Percentiles rank a stretch among this genome's conserved stretches.
Evolutionary conservation across 2,113 vertebrate species (phyloP).

Genomic region (Chamaetylas fuelleborni): DNA sequence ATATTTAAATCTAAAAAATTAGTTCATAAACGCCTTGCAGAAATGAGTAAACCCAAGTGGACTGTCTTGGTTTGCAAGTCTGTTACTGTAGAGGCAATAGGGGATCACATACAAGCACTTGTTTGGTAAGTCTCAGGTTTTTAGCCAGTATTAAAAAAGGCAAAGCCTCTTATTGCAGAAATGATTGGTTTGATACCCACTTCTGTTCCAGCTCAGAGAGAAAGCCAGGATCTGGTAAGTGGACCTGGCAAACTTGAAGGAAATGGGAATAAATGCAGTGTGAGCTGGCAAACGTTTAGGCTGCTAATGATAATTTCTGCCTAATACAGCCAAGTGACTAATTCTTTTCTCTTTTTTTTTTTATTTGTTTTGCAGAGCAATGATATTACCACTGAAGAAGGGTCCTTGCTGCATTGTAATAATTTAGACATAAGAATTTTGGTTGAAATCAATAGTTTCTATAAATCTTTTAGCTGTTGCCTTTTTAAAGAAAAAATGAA

Average conservation of each 20-base stretch:
- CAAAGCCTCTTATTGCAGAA: background rate
- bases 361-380: constrained; percentile 52
- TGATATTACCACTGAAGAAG: constrained; percentile 16
- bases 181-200: background rate
- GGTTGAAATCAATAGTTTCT: background rate
- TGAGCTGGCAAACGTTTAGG: background rate
- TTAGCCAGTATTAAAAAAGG: background rate
- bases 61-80: fast-evolving
- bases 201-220: background rate
- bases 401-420: background rate
- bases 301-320: background rate
- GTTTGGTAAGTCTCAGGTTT: background rate
- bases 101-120: fast-evolving
- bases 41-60: background rate
- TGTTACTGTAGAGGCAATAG: background rate
- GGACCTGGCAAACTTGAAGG: background rate
- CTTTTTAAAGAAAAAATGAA: background rate
- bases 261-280: background rate
- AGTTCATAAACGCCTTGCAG: background rate
- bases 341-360: background rate
- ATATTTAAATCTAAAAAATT: background rate
- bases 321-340: background rate
- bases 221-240: background rate
- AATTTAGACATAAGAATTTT: background rate
- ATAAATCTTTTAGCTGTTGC: background rate